Evolutionary conservation across 2,797 vertebrate genomes (phyloP), one percentile per base, ranked within the genome.

Genomic region (Falco rusticolus): DNA sequence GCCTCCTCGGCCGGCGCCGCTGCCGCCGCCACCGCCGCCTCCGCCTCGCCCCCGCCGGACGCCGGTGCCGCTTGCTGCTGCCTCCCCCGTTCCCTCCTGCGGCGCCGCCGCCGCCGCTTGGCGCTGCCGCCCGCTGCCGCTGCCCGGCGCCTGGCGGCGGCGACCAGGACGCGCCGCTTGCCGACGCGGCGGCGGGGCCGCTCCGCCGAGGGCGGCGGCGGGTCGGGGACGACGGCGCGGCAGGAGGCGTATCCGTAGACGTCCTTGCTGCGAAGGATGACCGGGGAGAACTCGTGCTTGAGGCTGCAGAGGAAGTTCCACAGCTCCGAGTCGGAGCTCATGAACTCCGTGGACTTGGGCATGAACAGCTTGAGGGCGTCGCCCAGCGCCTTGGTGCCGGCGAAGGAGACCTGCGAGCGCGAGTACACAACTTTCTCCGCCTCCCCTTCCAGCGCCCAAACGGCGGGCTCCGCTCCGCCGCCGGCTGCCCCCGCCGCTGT

Each of bases 291-390:
- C 97, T 98, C 97, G 91, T 98, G 98, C 96, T 97, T 98, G 95
- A 98, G 98, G 97, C 98, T 98, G 97, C 98, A 98, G 41, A 98
- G 98, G 97, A 98, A 98, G 97, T 97, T 97, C 98, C 98, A 98
- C 76, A 98, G 98, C 97, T 98, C 98, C 31, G 98, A 98, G 86
- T 98, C 98, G 61, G 98, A 98, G 98, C 97, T 98, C 98, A 98
- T 98, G 96, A 98, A 98, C 96, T 98, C 98, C 77, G 98, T 98
- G 91, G 98, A 98, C 96, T 98, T 97, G 72, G 98, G 98, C 96
- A 98, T 97, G 97, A 98, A 98, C 50, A 98, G 97, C 97, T 97
- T 98, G 96, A 98, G 97, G 96, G 98, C 98, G 96, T 98, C 98
- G 96, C 98, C 97, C 97, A 98, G 93, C 59, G 98, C 98, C 86